Percentiles rank a stretch among this genome's conserved stretches.
These are phyloP conservation scores for Dendrocopos noguchii DNA, from an alignment of 2,113 vertebrate genomes.

Conservation along the genomic window DNA sequence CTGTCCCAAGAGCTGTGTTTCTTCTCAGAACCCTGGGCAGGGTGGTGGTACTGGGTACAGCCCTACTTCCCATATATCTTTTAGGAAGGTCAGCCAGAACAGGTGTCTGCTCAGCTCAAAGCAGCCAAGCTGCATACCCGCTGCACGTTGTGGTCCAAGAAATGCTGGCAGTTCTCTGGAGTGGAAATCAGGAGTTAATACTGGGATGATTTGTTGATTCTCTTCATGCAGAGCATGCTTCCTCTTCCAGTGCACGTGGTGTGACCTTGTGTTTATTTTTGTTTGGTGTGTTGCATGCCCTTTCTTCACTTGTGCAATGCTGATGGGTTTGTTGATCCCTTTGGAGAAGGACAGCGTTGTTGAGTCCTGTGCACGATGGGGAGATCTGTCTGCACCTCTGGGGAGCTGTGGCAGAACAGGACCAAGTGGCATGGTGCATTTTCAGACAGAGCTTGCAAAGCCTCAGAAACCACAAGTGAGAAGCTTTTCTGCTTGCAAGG, in stretches of 20 bases:
- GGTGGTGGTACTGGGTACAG: background rate
- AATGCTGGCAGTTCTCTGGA: background rate
- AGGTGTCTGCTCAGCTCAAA: background rate
- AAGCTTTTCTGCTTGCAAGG: background rate
- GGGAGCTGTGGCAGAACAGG: background rate
- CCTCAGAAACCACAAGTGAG: background rate
- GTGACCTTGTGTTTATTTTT: background rate
- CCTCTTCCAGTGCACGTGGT: background rate
- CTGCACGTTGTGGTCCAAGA: background rate
- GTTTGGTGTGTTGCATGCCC: background rate
- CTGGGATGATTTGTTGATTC: background rate
- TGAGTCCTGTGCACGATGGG: rapidly evolving
- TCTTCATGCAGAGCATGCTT: background rate
- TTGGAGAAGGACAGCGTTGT: background rate
- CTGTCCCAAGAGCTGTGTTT: background rate
- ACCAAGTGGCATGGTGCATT: background rate
- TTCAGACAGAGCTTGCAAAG: background rate
- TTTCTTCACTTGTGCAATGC: background rate
- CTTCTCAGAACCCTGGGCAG: background rate
- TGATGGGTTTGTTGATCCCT: background rate
- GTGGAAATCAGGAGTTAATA: background rate
- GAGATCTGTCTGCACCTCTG: background rate
- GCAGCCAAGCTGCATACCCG: background rate
- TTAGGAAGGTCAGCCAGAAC: background rate
- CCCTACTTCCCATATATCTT: background rate